Percentiles rank a stretch among this genome's conserved stretches.
Conservation (phyloP, 1,140 invertebrate genomes). For the Ptiloglossa arizonensis region DNA sequence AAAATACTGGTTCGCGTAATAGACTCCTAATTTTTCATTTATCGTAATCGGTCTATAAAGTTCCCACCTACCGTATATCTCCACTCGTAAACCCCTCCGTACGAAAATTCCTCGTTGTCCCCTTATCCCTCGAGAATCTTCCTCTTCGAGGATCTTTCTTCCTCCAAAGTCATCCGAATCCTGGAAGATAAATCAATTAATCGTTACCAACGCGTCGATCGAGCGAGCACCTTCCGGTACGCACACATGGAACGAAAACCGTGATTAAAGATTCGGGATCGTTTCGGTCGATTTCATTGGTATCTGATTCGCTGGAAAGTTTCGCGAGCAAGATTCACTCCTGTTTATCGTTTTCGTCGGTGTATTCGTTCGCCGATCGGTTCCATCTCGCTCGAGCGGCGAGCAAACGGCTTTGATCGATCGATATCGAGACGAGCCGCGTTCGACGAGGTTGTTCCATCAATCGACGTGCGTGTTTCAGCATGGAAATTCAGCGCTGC, state of each 20-base stretch:
- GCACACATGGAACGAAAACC: neutral
- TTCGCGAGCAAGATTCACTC: neutral
- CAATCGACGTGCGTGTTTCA: slow-evolving; percentile 78
- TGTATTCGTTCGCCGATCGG: neutral
- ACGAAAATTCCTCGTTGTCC: too few relatives aligned
- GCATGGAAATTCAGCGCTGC: slow-evolving; percentile 96
- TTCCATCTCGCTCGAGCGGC: slow-evolving; percentile 4
- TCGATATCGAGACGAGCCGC: slow-evolving; percentile 20
- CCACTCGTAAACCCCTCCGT: too few relatives aligned
- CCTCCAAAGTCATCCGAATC: too few relatives aligned
- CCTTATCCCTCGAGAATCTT: too few relatives aligned
- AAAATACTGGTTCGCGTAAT: too few relatives aligned
- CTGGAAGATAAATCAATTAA: slow-evolving; percentile 35
- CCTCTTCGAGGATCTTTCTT: too few relatives aligned
- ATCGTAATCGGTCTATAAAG: too few relatives aligned
- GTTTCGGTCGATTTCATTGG: slow-evolving; percentile 32
- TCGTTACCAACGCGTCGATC: neutral
- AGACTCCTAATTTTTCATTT: too few relatives aligned
- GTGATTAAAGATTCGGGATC: slow-evolving; percentile 31
- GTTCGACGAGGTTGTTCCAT: slow-evolving; percentile 14
- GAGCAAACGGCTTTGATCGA: slow-evolving; percentile 22
- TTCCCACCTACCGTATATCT: too few relatives aligned
- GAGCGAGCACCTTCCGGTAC: neutral
- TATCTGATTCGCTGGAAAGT: slow-evolving; percentile 25
- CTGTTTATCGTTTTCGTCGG: too few relatives aligned